A percentile compares a stretch with the other conserved stretches of the same genome.
phyloP scores from a whole-genome alignment of 92 coral and sea anemone species.

The Bergia puertoricense region DNA sequence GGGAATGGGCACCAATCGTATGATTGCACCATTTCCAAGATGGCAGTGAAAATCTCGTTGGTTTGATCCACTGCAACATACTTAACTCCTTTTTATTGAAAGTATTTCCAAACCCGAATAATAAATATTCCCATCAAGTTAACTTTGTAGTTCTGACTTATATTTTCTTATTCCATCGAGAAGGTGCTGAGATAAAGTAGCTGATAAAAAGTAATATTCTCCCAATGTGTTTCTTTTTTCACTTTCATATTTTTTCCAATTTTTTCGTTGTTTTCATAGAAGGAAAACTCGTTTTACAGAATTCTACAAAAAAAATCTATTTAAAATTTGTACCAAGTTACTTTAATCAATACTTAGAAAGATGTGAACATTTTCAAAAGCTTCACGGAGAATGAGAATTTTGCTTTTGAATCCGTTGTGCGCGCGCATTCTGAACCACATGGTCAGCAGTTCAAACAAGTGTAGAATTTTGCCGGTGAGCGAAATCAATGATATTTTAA shows the following conservation, averaged over 20 bases:
- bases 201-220: conserved; percentile 22
- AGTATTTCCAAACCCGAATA: not conserved
- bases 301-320: too few relatives aligned
- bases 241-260: not conserved
- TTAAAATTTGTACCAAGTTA: not conserved
- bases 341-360: not conserved
- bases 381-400: not conserved
- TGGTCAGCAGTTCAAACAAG: conserved; percentile 27
- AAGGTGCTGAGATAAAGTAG: not conserved
- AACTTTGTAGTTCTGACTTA: not conserved
- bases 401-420: not conserved
- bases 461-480: conserved; percentile 10
- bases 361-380: not conserved
- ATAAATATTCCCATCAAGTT: not conserved
- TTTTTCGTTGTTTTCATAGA: not conserved
- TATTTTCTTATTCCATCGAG: not conserved
- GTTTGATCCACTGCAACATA: not conserved
- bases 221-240: not conserved
- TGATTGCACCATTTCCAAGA: conserved; percentile 68
- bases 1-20: not conserved
- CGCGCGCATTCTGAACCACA: conserved; percentile 41
- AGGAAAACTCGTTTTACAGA: not conserved
- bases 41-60: conserved; percentile 19
- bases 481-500: not conserved
- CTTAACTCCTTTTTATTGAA: not conserved